These are phyloP conservation scores for Sycophaga agraensis DNA, from an alignment of 1,140 invertebrate genomes.

Conservation along the genomic window DNA sequence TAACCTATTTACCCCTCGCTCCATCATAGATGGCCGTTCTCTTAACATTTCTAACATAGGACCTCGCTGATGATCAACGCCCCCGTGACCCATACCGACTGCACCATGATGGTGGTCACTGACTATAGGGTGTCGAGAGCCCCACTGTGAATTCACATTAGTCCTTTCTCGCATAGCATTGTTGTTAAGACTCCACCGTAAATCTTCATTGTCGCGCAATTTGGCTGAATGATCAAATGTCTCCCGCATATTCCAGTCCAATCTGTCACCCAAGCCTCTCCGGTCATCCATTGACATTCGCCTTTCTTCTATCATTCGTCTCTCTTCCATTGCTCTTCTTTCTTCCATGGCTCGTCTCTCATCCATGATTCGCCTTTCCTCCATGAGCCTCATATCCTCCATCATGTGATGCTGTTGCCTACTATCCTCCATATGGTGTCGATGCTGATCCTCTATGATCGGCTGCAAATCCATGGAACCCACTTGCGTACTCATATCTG, in stretches of 20 bases:
- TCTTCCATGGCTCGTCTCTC: neutral
- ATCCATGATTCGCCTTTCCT: too few relatives aligned
- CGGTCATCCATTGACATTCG: neutral
- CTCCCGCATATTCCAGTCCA: slow-evolving; percentile 50
- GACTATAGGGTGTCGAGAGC: too few relatives aligned
- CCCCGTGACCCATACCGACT: neutral
- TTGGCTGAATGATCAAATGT: slow-evolving; percentile 38
- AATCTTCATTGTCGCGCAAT: slow-evolving; percentile 43
- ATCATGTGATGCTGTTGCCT: neutral
- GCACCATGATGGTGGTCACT: neutral
- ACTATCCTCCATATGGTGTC: too few relatives aligned
- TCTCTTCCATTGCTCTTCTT: neutral
- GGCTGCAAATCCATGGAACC: slow-evolving; percentile 37
- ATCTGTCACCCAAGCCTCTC: slow-evolving; percentile 44
- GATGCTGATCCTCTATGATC: too few relatives aligned
- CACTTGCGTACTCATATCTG: slow-evolving; percentile 41
- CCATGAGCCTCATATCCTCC: too few relatives aligned
- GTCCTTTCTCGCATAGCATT: neutral
- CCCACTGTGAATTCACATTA: too few relatives aligned
- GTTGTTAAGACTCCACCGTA: slow-evolving; percentile 48
- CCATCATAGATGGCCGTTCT: neutral
- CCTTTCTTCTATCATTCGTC: neutral
- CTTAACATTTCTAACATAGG: neutral
- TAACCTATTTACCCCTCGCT: neutral
- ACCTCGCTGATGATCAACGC: neutral